These are phyloP conservation scores for Boloria selene DNA, from an alignment of 2,888 invertebrate species.

Conservation along the genomic window DNA sequence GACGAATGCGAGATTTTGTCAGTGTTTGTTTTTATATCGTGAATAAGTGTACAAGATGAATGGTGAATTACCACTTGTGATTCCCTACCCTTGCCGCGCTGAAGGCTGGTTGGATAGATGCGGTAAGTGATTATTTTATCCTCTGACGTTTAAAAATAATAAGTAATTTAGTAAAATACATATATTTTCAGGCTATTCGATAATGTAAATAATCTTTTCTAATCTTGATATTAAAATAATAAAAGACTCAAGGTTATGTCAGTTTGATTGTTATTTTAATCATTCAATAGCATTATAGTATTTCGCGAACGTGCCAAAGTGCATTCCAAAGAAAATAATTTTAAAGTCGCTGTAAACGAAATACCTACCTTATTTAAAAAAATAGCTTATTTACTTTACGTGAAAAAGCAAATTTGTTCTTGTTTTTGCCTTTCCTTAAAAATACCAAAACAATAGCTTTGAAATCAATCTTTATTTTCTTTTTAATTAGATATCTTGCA, in stretches of 20 bases:
- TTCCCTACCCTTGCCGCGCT: constrained; percentile 72
- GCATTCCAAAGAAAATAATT: constrained; percentile 11
- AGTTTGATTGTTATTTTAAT: constrained; percentile 22
- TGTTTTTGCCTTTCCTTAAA: too few relatives aligned
- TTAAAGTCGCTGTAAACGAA: constrained; percentile 9
- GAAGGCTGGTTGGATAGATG: constrained; percentile 78
- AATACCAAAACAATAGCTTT: too few relatives aligned
- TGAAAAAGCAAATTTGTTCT: not conserved
- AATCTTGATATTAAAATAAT: not conserved
- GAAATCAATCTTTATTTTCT: too few relatives aligned
- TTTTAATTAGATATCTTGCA: too few relatives aligned
- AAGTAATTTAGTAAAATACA: not conserved
- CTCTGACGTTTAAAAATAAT: not conserved
- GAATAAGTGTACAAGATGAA: constrained; percentile 61
- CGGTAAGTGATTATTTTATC: constrained; percentile 56
- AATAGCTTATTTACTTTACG: constrained; percentile 17
- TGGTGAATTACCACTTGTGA: constrained; percentile 58
- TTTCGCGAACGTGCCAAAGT: constrained; percentile 18
- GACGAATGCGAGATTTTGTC: constrained; percentile 39
- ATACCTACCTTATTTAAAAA: too few relatives aligned
- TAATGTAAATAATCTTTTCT: not conserved
- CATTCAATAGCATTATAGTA: constrained; percentile 16
- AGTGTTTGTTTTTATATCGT: constrained; percentile 53
- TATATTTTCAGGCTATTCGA: not conserved
- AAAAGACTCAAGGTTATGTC: constrained; percentile 4